A percentile compares a stretch with the other conserved stretches of the same genome.
These are phyloP conservation scores for Heliconius ethilla DNA, from an alignment of 2,888 invertebrate species.

Conservation along the genomic window DNA sequence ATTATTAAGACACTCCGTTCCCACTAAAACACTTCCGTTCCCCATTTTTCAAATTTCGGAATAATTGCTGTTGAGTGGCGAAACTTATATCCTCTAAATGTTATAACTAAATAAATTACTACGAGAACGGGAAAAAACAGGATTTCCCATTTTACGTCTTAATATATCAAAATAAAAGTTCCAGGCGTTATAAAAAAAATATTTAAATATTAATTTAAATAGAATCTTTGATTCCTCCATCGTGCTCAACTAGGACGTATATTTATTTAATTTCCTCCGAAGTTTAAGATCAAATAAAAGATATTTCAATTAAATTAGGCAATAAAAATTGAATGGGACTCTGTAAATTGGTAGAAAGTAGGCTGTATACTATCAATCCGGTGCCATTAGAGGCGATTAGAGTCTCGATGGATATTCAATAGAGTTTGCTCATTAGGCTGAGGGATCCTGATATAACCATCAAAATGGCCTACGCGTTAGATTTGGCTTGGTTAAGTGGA, in stretches of 20 bases:
- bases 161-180: too few relatives aligned
- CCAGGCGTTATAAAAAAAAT: too few relatives aligned
- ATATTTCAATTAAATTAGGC: slow-evolving; percentile 27
- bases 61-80: too few relatives aligned
- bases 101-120: too few relatives aligned
- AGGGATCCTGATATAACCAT: slow-evolving; percentile 37
- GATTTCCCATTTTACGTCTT: too few relatives aligned
- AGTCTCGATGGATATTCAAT: slow-evolving; percentile 38
- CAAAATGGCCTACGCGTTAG: slow-evolving; percentile 29
- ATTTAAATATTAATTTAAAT: too few relatives aligned
- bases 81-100: too few relatives aligned
- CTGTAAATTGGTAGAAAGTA: slow-evolving; percentile 20
- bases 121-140: too few relatives aligned
- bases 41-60: too few relatives aligned
- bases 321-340: slow-evolving; percentile 17
- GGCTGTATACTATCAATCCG: slow-evolving; percentile 24
- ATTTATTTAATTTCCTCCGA: background rate
- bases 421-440: slow-evolving; percentile 39
- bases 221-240: background rate
- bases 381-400: slow-evolving; percentile 40
- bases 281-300: slow-evolving; percentile 10
- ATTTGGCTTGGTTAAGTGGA: slow-evolving; percentile 30
- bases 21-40: too few relatives aligned
- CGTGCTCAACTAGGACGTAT: background rate
- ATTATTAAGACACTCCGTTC: too few relatives aligned